Evolutionary conservation across 2,888 invertebrate species (phyloP).

Genomic region (Drosophila cognata): DNA sequence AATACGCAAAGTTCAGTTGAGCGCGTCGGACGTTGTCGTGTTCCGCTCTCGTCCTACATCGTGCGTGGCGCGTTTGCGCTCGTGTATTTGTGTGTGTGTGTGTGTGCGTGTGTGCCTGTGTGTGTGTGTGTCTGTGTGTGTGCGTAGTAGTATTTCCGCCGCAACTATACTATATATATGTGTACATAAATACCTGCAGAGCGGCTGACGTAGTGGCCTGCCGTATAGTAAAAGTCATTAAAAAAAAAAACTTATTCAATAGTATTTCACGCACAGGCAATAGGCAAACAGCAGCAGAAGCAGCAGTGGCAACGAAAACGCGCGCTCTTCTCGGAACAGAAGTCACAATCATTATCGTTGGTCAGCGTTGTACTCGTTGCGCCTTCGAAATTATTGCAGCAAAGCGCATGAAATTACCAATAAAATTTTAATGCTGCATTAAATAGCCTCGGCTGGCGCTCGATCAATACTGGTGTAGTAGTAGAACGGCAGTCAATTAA

Average conservation of each 20-base stretch:
- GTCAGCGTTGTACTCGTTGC: constrained; percentile 8
- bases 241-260: constrained; percentile 67
- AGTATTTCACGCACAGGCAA: constrained; percentile 65
- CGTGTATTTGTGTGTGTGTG: constrained; percentile 30
- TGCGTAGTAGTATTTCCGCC: constrained; percentile 72
- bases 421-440: constrained; percentile 73
- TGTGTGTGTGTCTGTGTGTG: constrained; percentile 32
- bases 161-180: constrained; percentile 43
- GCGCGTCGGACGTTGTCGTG: constrained; percentile 81
- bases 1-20: constrained; percentile 82
- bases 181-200: constrained; percentile 50
- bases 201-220: constrained; percentile 64
- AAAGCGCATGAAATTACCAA: constrained; percentile 61
- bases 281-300: constrained; percentile 6
- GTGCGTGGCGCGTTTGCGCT: constrained; percentile 61
- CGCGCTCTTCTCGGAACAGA: constrained; percentile 34
- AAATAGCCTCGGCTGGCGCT: constrained; percentile 58
- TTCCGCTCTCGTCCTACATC: constrained; percentile 55
- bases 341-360: constrained; percentile 34
- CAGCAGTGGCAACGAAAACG: constrained; percentile 25
- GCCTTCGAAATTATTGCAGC: constrained; percentile 59
- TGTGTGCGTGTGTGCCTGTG: constrained; percentile 45
- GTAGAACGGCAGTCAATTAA: constrained; percentile 66
- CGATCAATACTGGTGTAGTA: constrained; percentile 63
- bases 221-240: constrained; percentile 76